Evolutionary conservation across 2,797 vertebrate species (phyloP).

Genomic region (Vespertilio murinus): DNA sequence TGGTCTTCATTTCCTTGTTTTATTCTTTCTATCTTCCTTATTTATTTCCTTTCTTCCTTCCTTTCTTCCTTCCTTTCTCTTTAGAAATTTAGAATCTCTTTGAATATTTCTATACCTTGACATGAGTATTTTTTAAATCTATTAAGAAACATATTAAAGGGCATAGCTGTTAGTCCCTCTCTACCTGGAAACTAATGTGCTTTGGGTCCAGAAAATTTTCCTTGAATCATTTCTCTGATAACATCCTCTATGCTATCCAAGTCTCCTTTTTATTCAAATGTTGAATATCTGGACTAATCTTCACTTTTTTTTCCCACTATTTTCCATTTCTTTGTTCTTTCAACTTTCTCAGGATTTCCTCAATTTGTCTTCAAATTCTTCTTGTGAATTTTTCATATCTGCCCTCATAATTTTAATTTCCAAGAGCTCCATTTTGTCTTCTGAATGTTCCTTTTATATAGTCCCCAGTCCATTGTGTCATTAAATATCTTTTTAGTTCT

Average conservation of each 20-base stretch:
- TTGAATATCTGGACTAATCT: background rate
- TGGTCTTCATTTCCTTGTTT: background rate
- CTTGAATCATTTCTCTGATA: conserved; percentile 30
- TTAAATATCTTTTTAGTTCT: background rate
- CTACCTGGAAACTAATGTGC: background rate
- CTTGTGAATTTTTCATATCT: background rate
- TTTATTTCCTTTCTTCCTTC: background rate
- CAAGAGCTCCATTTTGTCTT: background rate
- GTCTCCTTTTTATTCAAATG: background rate
- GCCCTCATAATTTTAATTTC: conserved; percentile 27
- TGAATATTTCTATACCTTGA: background rate
- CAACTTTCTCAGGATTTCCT: background rate
- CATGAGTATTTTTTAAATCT: background rate
- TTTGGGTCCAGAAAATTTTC: background rate
- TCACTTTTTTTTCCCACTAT: background rate
- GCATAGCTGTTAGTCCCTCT: background rate
- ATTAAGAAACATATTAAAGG: background rate
- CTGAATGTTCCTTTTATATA: background rate
- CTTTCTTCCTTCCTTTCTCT: background rate
- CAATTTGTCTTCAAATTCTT: conserved; percentile 29
- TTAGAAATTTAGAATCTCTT: background rate
- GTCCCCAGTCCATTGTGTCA: background rate
- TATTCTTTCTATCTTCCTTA: rapidly evolving
- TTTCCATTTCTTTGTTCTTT: background rate
- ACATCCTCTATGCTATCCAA: background rate